These are phyloP conservation scores for Tetramorium simillimum DNA, from an alignment of 1,140 invertebrate species.

Conservation along the genomic window DNA sequence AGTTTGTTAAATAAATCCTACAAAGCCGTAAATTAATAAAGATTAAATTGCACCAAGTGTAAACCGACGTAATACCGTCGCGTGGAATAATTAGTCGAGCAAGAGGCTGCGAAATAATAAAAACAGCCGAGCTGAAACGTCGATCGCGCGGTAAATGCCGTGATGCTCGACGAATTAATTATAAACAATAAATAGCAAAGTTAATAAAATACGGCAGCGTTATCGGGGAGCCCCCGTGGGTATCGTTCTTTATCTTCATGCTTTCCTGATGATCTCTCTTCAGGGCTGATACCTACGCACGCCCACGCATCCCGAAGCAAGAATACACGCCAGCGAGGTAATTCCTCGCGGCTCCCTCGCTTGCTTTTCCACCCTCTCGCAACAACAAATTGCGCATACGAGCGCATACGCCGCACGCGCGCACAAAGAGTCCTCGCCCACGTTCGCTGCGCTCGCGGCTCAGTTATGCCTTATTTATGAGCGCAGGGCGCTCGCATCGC, in stretches of 20 bases:
- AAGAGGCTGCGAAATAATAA: neutral
- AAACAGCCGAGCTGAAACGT: neutral
- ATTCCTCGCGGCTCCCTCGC: constrained; percentile 9
- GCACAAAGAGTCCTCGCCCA: constrained; percentile 22
- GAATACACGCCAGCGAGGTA: constrained; percentile 21
- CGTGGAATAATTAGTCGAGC: neutral
- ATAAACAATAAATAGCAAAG: constrained; percentile 24
- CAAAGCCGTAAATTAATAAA: neutral
- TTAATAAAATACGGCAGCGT: neutral
- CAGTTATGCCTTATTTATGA: constrained; percentile 50
- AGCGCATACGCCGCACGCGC: neutral
- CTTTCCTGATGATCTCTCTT: constrained; percentile 54
- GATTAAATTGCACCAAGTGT: neutral
- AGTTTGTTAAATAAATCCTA: neutral
- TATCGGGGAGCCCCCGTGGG: neutral
- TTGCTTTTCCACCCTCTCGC: constrained; percentile 33
- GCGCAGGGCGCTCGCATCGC: neutral
- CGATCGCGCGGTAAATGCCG: neutral
- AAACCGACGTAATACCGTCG: neutral
- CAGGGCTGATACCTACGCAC: constrained; percentile 48
- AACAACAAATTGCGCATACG: neutral
- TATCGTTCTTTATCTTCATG: constrained; percentile 36
- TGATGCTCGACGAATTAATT: neutral
- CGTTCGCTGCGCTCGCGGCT: neutral
- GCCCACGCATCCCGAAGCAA: constrained; percentile 5